phyloP scores from a whole-genome alignment of 2,797 vertebrate genomes.

The Pseudomugil tenellus region DNA sequence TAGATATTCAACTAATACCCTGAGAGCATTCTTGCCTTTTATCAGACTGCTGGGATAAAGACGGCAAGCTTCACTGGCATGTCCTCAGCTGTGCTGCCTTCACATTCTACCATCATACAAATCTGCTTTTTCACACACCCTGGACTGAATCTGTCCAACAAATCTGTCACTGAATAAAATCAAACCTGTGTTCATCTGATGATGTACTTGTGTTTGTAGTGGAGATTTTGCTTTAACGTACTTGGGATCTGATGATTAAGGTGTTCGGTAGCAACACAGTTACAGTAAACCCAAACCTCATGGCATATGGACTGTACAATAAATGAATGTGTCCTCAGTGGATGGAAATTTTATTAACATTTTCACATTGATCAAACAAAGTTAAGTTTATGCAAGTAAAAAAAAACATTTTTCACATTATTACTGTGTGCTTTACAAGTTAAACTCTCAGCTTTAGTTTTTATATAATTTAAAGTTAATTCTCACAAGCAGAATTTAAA shows the following conservation, averaged over 20 bases:
- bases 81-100: conserved; percentile 4
- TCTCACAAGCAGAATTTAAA: conserved; percentile 9
- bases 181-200: conserved; percentile 41
- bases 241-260: not conserved
- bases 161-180: conserved; percentile 68
- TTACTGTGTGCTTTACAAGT: conserved; percentile 6
- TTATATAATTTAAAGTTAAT: conserved; percentile 10
- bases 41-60: conserved; percentile 11
- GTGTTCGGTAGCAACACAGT: not conserved
- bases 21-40: conserved; percentile 10
- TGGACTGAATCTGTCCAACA: conserved; percentile 40
- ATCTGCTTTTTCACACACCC: conserved; percentile 34
- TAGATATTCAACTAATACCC: not conserved
- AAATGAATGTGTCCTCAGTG: not conserved
- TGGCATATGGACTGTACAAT: not conserved
- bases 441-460: conserved; percentile 11
- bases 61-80: conserved; percentile 1
- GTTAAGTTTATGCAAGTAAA: conserved; percentile 5
- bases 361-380: conserved; percentile 33
- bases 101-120: not conserved
- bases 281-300: not conserved
- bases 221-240: not conserved
- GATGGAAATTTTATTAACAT: conserved; percentile 17
- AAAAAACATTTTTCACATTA: conserved; percentile 20
- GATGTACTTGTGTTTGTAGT: conserved; percentile 6